phyloP scores from a whole-genome alignment of 2,888 invertebrate species.

The Parnassius orleans region DNA sequence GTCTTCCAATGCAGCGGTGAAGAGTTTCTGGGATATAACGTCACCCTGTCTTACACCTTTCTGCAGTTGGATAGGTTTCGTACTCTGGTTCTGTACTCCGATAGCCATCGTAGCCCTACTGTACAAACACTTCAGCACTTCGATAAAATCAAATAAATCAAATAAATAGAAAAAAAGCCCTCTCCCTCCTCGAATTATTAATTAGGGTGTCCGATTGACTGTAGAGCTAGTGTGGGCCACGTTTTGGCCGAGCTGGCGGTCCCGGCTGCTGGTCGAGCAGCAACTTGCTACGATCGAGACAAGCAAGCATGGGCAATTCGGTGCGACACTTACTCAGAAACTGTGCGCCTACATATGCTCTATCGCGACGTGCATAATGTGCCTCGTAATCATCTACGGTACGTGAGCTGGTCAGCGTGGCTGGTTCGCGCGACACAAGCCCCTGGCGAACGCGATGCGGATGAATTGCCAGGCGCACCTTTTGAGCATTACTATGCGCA shows the following conservation, averaged over 20 bases:
- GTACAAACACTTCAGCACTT: no score
- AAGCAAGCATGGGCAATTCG: conserved; percentile 90
- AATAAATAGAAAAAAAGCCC: rapidly evolving
- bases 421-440: conserved; percentile 75
- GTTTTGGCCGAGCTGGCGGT: conserved; percentile 77
- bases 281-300: conserved; percentile 88
- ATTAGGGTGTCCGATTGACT: rapidly evolving
- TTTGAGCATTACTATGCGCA: conserved; percentile 91
- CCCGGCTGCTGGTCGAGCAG: conserved; percentile 79
- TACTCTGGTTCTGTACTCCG: no score
- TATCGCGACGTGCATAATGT: conserved; percentile 89
- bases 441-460: conserved; percentile 83
- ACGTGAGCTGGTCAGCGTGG: conserved; percentile 87
- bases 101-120: no score
- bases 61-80: no score
- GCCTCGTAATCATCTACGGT: conserved; percentile 87
- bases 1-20: no score
- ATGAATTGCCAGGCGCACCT: conserved; percentile 86
- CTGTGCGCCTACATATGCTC: conserved; percentile 86
- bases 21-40: no score
- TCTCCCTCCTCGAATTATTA: rapidly evolving
- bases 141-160: no score
- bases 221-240: conserved; percentile 88
- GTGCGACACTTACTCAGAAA: conserved; percentile 88
- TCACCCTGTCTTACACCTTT: no score